Evolutionary conservation across 2,797 vertebrate genomes (phyloP).

Genomic region (Enteromius viviparus): DNA sequence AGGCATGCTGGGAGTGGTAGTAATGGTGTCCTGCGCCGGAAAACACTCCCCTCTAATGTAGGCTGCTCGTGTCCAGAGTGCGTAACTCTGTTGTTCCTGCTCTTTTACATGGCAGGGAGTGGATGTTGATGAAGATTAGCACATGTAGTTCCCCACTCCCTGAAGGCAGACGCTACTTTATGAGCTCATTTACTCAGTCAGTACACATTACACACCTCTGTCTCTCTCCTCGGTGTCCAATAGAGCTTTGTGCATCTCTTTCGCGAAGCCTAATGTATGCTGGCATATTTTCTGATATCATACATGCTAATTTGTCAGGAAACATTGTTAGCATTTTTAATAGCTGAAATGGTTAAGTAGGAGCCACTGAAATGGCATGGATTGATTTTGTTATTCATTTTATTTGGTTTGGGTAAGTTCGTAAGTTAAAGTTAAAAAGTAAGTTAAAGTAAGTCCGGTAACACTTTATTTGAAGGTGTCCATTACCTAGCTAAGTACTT

Average conservation of each 20-base stretch:
- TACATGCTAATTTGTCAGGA: constrained; percentile 20
- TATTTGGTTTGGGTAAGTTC: not conserved
- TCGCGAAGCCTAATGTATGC: not conserved
- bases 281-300: constrained; percentile 23
- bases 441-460: not conserved
- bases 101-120: constrained; percentile 81
- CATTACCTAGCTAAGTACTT: no score
- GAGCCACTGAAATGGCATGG: not conserved
- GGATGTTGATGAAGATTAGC: constrained; percentile 82
- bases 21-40: constrained; percentile 77
- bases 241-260: constrained; percentile 4
- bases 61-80: constrained; percentile 72
- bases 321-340: constrained; percentile 15
- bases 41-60: constrained; percentile 83
- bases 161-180: constrained; percentile 71
- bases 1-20: constrained; percentile 81
- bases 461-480: no score
- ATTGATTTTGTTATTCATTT: no score
- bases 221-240: constrained; percentile 30
- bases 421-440: no score
- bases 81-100: constrained; percentile 71
- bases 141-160: constrained; percentile 71
- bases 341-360: not conserved
- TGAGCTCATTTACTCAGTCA: constrained; percentile 67
- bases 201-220: constrained; percentile 41